A percentile compares a stretch with the other conserved stretches of the same genome.
phyloP scores from a whole-genome alignment of 2,113 vertebrate genomes.

The Apteryx mantelli region DNA sequence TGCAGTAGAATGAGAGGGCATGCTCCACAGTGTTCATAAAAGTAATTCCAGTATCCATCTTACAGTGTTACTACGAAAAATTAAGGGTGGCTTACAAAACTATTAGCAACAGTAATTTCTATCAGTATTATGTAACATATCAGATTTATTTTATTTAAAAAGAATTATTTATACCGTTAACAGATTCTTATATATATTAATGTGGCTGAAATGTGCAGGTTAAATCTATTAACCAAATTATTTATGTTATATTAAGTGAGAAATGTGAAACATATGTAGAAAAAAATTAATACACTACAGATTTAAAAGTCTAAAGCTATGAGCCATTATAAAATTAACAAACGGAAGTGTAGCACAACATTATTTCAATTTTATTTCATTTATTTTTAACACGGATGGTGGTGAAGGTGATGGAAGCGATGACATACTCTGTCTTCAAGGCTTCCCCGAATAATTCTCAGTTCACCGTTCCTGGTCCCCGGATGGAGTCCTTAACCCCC shows the following conservation, averaged over 20 bases:
- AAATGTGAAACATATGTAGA: constrained; percentile 84
- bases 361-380: constrained; percentile 42
- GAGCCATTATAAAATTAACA: constrained; percentile 77
- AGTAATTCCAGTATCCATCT: constrained; percentile 34
- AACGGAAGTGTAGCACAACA: constrained; percentile 76
- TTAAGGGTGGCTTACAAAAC: constrained; percentile 76
- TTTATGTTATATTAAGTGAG: constrained; percentile 86
- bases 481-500: background rate
- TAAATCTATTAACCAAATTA: constrained; percentile 88
- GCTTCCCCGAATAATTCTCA: background rate
- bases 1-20: constrained; percentile 22
- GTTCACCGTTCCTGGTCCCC: background rate
- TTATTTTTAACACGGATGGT: background rate
- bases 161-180: constrained; percentile 89
- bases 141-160: constrained; percentile 90
- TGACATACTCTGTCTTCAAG: background rate
- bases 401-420: constrained; percentile 20
- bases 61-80: constrained; percentile 52
- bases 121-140: constrained; percentile 88
- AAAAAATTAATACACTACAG: constrained; percentile 78
- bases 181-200: constrained; percentile 87
- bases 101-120: constrained; percentile 77
- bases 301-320: constrained; percentile 82
- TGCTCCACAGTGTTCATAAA: background rate
- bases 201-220: constrained; percentile 85